phyloP scores from a whole-genome alignment of 2,888 invertebrate genomes.

The Drosophila formosana region DNA sequence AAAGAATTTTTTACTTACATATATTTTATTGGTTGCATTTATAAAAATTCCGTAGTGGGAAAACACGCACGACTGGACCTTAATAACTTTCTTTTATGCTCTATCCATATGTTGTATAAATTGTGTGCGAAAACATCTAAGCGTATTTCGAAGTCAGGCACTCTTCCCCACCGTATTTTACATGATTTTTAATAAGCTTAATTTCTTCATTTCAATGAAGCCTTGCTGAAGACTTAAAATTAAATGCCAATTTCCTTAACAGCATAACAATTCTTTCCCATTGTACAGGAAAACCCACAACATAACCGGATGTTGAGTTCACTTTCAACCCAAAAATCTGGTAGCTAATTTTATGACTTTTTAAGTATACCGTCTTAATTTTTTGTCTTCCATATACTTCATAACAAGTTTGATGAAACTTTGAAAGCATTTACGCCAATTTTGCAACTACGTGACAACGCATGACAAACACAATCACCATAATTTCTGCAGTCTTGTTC shows the following conservation, averaged over 20 bases:
- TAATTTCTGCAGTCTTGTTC: not conserved
- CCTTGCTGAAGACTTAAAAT: not conserved
- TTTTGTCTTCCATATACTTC: slow-evolving; percentile 58
- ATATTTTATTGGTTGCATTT: too few species aligned
- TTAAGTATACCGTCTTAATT: slow-evolving; percentile 22
- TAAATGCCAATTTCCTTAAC: not conserved
- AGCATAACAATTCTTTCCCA: not conserved
- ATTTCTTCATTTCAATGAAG: not conserved
- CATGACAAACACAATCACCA: slow-evolving; percentile 60
- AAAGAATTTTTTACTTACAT: too few species aligned
- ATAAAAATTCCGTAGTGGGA: too few species aligned
- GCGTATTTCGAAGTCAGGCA: not conserved
- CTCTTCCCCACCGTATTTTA: not conserved
- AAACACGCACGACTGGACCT: too few species aligned
- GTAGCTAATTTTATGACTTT: slow-evolving; percentile 70
- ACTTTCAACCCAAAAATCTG: slow-evolving; percentile 37
- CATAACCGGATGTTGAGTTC: slow-evolving; percentile 29
- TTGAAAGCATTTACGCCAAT: slow-evolving; percentile 79
- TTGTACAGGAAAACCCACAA: not conserved
- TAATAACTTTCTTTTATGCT: too few species aligned
- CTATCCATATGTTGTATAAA: too few species aligned
- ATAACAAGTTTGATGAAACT: slow-evolving; percentile 77
- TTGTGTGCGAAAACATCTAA: too few species aligned
- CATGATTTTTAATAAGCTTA: not conserved
- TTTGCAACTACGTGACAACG: slow-evolving; percentile 74